A percentile compares a stretch with the other conserved stretches of the same genome.
phyloP scores from a whole-genome alignment of 2,888 invertebrate species.

The Drosophila monieri region DNA sequence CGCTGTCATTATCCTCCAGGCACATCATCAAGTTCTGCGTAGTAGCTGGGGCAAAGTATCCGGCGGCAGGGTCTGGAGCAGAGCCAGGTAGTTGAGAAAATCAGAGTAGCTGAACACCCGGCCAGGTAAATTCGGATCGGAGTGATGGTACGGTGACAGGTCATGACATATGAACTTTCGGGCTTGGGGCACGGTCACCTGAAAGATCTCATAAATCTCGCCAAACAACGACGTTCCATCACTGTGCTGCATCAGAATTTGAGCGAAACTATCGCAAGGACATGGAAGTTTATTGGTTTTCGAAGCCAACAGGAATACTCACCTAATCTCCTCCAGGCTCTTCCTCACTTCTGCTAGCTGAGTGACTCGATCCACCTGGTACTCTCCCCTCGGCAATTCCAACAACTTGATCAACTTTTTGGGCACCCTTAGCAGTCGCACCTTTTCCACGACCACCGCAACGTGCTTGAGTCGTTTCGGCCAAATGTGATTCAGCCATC shows the following conservation, averaged over 20 bases:
- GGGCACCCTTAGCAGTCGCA: conserved; percentile 34
- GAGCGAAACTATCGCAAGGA: conserved; percentile 13
- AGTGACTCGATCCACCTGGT: conserved; percentile 12
- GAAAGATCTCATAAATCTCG: conserved; percentile 20
- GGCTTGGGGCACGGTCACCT: neutral
- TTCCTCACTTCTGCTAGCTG: conserved; percentile 9
- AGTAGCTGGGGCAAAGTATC: conserved; percentile 17
- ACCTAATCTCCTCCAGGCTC: conserved; percentile 10
- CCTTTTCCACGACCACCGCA: conserved; percentile 11
- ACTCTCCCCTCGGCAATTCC: neutral
- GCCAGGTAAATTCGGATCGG: conserved; percentile 1
- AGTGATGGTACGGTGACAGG: conserved; percentile 43
- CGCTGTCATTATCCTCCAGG: conserved; percentile 25
- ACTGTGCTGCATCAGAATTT: conserved; percentile 4
- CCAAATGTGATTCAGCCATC: conserved; percentile 55
- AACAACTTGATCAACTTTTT: conserved; percentile 7
- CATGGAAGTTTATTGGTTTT: neutral
- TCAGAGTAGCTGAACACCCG: conserved; percentile 36
- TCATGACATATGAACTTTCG: conserved; percentile 49
- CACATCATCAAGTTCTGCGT: conserved; percentile 12
- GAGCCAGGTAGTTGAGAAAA: conserved; percentile 44
- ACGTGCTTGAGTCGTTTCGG: conserved; percentile 8
- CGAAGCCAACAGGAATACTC: neutral
- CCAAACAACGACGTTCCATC: conserved; percentile 16
- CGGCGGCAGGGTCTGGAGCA: conserved; percentile 35